Evolutionary conservation across 1,140 invertebrate species (phyloP).

Genomic region (Drosophila aff.): DNA sequence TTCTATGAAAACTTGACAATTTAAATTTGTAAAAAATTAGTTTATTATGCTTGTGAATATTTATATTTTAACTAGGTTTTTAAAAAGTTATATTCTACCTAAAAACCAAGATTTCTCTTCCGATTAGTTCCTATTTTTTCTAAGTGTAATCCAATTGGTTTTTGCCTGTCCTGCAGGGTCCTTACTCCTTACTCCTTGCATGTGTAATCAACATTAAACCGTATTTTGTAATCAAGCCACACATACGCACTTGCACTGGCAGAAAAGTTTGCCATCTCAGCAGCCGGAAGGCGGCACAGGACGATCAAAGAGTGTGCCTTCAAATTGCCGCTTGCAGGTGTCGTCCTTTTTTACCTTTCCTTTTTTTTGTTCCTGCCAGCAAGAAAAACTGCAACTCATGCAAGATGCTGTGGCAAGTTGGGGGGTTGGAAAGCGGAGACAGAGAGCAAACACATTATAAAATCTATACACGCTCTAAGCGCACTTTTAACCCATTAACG

Average conservation of each 20-base stretch:
- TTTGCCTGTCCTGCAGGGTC: slow-evolving; percentile 28
- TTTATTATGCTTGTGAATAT: not conserved
- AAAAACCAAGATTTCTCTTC: too few species aligned
- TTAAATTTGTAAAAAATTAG: not conserved
- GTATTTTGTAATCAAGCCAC: slow-evolving; percentile 78
- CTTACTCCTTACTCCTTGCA: slow-evolving; percentile 47
- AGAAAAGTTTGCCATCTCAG: slow-evolving; percentile 70
- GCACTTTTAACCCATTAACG: slow-evolving; percentile 82
- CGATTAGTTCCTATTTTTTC: not conserved
- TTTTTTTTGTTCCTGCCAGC: slow-evolving; percentile 1
- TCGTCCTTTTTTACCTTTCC: slow-evolving; percentile 52
- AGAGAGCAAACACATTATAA: slow-evolving; percentile 75
- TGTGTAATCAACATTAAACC: slow-evolving; percentile 82
- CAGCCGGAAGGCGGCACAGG: slow-evolving; percentile 69
- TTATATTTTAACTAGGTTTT: not conserved
- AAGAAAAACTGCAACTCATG: slow-evolving; percentile 68
- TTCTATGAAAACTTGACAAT: not conserved
- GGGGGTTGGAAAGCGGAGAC: not conserved
- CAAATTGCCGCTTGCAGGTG: slow-evolving; percentile 55
- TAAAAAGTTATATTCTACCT: too few species aligned
- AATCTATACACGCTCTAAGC: slow-evolving; percentile 79
- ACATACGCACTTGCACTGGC: slow-evolving; percentile 33
- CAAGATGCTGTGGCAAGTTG: slow-evolving; percentile 7
- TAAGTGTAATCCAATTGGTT: slow-evolving; percentile 22
- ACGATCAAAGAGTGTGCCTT: not conserved